phyloP scores from a whole-genome alignment of 1,140 invertebrate genomes.

The Bombus superbus region DNA sequence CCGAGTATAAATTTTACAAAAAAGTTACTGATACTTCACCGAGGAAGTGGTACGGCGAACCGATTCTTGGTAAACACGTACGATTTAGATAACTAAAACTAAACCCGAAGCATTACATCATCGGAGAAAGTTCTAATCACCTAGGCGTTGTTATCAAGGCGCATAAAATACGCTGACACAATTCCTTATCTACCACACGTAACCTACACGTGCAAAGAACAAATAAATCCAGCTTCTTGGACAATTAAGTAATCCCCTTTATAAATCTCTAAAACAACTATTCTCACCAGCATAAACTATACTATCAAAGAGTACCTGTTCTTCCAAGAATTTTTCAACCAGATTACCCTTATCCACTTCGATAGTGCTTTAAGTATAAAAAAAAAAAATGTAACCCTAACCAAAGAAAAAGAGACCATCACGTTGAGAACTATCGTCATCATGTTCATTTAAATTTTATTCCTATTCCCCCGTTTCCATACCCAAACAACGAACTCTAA shows the following conservation, averaged over 20 bases:
- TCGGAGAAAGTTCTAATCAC: constrained; percentile 33
- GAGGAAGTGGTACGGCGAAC: background rate
- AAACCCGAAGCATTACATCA: background rate
- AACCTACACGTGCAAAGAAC: background rate
- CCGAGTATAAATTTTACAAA: too few species aligned
- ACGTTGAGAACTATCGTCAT: background rate
- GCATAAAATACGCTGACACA: background rate
- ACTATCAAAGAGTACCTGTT: background rate
- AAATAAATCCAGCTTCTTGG: background rate
- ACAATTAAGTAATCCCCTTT: background rate
- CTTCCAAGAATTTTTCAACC: too few species aligned
- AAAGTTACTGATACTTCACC: too few species aligned
- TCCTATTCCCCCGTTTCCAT: too few species aligned
- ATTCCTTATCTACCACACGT: background rate
- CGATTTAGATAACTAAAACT: too few species aligned
- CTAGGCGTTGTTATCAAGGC: constrained; percentile 2
- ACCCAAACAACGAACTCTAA: background rate
- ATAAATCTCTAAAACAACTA: background rate
- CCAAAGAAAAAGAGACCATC: too few species aligned
- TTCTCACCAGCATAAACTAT: background rate
- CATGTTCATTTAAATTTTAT: too few species aligned
- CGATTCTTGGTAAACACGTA: background rate
- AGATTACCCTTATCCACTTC: too few species aligned
- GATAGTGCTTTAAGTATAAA: background rate
- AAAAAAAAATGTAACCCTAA: background rate